phyloP scores from a whole-genome alignment of 53 echinoderm and acorn worm species.

The Antedon mediterranea region DNA sequence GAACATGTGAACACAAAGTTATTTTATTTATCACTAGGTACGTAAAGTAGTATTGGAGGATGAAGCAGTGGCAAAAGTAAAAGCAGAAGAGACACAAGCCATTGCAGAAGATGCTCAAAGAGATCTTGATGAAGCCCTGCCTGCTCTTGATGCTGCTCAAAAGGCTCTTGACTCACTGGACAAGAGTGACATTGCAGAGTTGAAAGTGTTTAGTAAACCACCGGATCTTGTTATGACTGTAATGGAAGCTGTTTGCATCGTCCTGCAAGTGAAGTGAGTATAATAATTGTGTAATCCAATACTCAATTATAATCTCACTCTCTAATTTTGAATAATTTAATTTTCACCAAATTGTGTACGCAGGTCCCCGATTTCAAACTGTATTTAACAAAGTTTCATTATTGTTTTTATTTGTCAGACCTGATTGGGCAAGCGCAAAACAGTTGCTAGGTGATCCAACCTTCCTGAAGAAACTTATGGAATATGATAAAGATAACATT shows the following conservation, averaged over 20 bases:
- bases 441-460: conserved; percentile 73
- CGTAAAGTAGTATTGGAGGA: conserved; percentile 96
- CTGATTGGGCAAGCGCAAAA: conserved; percentile 90
- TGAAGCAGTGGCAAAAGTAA: conserved; percentile 91
- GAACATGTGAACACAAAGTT: not conserved
- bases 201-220: conserved; percentile 95
- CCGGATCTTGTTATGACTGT: conserved; percentile 95
- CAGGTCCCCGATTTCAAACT: too few species aligned
- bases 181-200: conserved; percentile 91
- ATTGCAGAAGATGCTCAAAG: conserved; percentile 97
- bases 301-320: too few species aligned
- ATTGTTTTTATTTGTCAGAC: conserved; percentile 25
- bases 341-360: not conserved
- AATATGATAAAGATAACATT: conserved; percentile 95
- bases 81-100: conserved; percentile 97
- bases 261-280: conserved; percentile 85
- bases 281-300: too few species aligned
- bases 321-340: not conserved
- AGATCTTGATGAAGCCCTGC: conserved; percentile 87
- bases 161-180: conserved; percentile 85
- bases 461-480: conserved; percentile 80
- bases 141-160: conserved; percentile 85
- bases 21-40: conserved; percentile 36
- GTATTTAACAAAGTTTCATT: too few species aligned
- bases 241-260: conserved; percentile 93